Evolutionary conservation across 2,888 invertebrate genomes (phyloP), one percentile per base, ranked within the genome.

Genomic region (Drosophila ustulata): DNA sequence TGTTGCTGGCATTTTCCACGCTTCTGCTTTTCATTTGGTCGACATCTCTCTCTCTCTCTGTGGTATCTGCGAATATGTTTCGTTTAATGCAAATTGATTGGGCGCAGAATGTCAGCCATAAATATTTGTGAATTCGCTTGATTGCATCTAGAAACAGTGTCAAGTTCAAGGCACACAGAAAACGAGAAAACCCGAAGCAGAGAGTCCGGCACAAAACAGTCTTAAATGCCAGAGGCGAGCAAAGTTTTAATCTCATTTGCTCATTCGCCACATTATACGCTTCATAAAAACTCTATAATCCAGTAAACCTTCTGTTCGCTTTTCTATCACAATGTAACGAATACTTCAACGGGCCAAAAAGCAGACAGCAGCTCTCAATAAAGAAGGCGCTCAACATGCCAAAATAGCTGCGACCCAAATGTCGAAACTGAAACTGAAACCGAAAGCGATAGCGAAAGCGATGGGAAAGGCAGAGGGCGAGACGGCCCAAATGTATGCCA

Each of bases 61-160:
- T 57, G 66, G 64, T 57, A 70, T 71, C 70, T 73, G 41, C 18
- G 76, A 85, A 88, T 83, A 85, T 87, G 78, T 67, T 78, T 66
- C 53, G 28, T 73, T 64, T 84, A 88, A 89, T 88, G 86, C 82
- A 86, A 88, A 88, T 84, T 86, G 88, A 86, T 88, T 88, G 82
- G 80, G 56, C 84, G 75, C 79, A 70, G 61, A 86, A 71, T 82
- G 82, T 71, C 69, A 58, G 49, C 63, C 69, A 81, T 82, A 84
- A 78, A 72, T 68, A 82, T 75, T 74, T 80, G 71, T 72, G 71
- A 74, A 70, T 78, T 75, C 71, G 66, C 70, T 69, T 58, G 65
- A 77, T 71, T 70, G 74, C 80, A 67, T 77, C 66, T 37, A 4
- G n/a, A 4, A 8, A 59, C 65, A 67, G 65, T 67, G 74, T 70